phyloP scores from a whole-genome alignment of 1,140 invertebrate species.

The Gonioctena quinquepunctata region DNA sequence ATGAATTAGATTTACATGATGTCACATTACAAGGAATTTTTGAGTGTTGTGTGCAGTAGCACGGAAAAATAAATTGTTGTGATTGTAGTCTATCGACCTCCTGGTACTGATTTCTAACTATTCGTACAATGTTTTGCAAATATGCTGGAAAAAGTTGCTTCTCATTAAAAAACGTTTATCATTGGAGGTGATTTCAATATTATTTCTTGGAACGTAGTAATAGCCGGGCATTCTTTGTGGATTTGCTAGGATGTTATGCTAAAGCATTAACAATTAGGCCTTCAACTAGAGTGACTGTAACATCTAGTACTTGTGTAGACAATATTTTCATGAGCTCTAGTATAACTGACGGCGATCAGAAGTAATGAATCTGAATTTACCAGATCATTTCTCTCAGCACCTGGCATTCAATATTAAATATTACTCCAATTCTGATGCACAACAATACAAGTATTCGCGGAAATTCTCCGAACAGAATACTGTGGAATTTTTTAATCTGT shows the following conservation, averaged over 20 bases:
- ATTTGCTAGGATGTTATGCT: constrained; percentile 1
- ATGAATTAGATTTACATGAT: background rate
- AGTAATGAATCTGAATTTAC: background rate
- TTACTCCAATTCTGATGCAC: background rate
- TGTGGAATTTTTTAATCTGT: background rate
- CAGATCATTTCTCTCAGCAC: constrained; percentile 1
- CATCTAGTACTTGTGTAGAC: background rate
- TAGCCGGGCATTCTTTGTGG: background rate
- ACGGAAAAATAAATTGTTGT: background rate
- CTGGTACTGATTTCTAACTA: too few relatives aligned
- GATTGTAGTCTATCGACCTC: background rate
- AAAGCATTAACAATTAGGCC: background rate
- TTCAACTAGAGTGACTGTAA: background rate
- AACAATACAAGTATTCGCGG: background rate
- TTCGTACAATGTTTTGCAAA: too few relatives aligned
- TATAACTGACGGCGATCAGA: background rate
- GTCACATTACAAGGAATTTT: background rate
- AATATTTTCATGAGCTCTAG: background rate
- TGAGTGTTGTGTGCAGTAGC: background rate
- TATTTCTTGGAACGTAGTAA: background rate
- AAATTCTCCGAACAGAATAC: background rate
- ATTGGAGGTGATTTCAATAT: constrained; percentile 1
- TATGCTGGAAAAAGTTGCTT: too few relatives aligned
- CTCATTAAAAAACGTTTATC: background rate
- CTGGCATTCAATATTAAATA: background rate